Evolutionary conservation across 2,113 vertebrate genomes (phyloP).

Genomic region (Emydocephalus ijimae): DNA sequence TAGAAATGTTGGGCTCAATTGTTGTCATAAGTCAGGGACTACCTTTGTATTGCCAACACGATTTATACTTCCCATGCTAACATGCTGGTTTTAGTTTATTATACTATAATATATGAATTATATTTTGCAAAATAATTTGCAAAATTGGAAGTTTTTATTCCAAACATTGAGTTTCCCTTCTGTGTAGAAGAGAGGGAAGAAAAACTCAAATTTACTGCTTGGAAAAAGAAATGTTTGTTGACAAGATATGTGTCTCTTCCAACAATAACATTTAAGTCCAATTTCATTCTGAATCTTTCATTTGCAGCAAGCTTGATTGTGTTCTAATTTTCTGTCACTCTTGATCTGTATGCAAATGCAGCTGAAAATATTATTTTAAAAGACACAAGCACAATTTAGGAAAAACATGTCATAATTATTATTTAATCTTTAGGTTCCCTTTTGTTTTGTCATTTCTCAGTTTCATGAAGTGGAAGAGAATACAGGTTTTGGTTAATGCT

Average conservation of each 20-base stretch:
- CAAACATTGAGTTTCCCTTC: too few relatives aligned
- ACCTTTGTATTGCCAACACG: not conserved
- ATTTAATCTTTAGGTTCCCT: conserved; percentile 49
- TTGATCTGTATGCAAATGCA: conserved; percentile 48
- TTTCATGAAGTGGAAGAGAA: conserved; percentile 49
- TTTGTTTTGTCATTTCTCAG: conserved; percentile 25
- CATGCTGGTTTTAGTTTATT: not conserved
- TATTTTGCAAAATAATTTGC: not conserved
- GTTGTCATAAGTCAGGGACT: not conserved
- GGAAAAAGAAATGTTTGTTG: conserved; percentile 32
- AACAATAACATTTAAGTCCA: conserved; percentile 42
- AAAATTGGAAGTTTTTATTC: not conserved
- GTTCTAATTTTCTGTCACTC: conserved; percentile 46
- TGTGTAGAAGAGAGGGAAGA: not conserved
- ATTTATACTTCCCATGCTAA: not conserved
- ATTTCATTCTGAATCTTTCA: conserved; percentile 48
- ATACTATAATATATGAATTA: not conserved
- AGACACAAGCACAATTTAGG: conserved; percentile 36
- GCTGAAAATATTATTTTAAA: conserved; percentile 11
- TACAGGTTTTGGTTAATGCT: conserved; percentile 55
- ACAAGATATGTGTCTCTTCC: conserved; percentile 8
- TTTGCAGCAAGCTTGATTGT: conserved; percentile 40
- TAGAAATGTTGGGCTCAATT: not conserved
- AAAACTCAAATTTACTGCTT: not conserved
- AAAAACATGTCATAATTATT: conserved; percentile 42